phyloP scores from a whole-genome alignment of 2,797 vertebrate genomes.

The Cynopterus sphinx region DNA sequence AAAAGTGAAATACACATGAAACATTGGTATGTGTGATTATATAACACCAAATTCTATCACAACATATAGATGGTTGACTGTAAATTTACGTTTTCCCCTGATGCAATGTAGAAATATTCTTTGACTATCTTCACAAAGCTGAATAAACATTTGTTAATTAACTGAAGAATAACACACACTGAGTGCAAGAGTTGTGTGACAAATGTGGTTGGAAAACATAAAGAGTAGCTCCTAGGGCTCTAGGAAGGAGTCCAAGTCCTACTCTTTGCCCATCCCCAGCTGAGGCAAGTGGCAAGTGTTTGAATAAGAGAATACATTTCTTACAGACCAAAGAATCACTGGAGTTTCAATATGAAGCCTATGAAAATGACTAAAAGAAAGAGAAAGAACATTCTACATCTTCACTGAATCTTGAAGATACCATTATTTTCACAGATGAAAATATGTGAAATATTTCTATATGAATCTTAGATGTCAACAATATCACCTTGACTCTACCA shows the following conservation, averaged over 20 bases:
- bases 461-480: background rate
- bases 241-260: background rate
- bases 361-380: slow-evolving; percentile 77
- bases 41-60: background rate
- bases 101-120: background rate
- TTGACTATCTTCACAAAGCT: background rate
- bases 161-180: background rate
- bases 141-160: background rate
- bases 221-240: background rate
- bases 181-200: background rate
- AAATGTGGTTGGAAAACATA: background rate
- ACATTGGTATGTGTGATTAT: background rate
- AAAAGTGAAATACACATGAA: background rate
- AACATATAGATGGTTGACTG: background rate
- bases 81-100: background rate
- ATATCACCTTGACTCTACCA: background rate
- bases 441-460: background rate
- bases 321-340: slow-evolving; percentile 76
- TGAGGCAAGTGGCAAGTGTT: background rate
- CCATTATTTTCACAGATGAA: background rate
- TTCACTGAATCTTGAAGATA: slow-evolving; percentile 70
- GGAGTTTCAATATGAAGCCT: slow-evolving; percentile 76
- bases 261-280: background rate
- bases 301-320: background rate
- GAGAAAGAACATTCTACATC: slow-evolving; percentile 16